Evolutionary conservation across 1,140 invertebrate genomes (phyloP), one percentile per base, ranked within the genome.

Genomic region (Cydia pomonella): DNA sequence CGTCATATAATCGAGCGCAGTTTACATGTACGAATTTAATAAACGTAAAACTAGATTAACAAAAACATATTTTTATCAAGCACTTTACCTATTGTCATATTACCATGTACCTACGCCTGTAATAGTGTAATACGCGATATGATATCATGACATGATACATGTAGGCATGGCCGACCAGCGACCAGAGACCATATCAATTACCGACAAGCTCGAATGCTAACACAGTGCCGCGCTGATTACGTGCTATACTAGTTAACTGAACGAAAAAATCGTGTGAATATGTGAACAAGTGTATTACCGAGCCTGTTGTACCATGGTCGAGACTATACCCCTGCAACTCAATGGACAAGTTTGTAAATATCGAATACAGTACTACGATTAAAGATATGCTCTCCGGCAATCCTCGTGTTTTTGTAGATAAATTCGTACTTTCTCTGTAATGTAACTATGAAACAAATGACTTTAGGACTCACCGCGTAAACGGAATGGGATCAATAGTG

Each of bases 341-440:
- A 59, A 59, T 59, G 53, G 53, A 59, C 21, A 59, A 59, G 53
- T 59, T 59, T 59, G 53, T 23, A 59, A 59, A 59, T 23, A 59
- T 59, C 18, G 9, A 23, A 59, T 21, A 59, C 50, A 21, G 1
- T 59, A 50, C 47, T 59, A 21, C 5, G 18, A 59, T 59, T 59
- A 50, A 50, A 50, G 16, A 18, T 7, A 50, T 38, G 2, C 33
- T 38, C 33, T 9, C 10, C 33, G 33, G 33, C 33, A 38, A 10
- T 38, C 7, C 33, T 38, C 0, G 33, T 47, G 3, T 47, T 47
- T 47, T 16, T 16, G 3, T 47, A 16, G 7, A 16, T 47, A 16
- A 16, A 47, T 16, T 16, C 13, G 44, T 47, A 47, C 1, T 47
- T 47, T 16, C 12, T 47, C 3, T 47, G 16, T 38, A 38, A 10